Evolutionary conservation across 2,888 invertebrate genomes (phyloP).

Genomic region (Dolichopus griseipennis): DNA sequence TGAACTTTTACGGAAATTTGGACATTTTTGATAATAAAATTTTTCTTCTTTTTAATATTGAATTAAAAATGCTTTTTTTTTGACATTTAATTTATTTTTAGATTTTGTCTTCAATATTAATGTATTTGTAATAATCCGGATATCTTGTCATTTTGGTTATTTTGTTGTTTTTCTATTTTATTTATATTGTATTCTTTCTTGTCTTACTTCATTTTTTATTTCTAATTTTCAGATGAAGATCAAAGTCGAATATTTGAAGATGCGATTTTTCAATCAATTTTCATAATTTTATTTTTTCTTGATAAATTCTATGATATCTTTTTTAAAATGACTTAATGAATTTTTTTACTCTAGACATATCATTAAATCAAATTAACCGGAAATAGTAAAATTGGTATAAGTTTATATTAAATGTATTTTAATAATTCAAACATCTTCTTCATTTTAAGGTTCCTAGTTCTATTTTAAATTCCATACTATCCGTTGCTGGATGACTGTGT

Average conservation of each 20-base stretch:
- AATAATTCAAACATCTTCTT: too few species aligned
- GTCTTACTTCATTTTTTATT: background rate
- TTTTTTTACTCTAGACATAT: too few species aligned
- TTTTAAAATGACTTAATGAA: too few species aligned
- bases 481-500: too few species aligned
- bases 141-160: background rate
- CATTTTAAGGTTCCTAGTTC: too few species aligned
- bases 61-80: background rate
- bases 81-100: background rate
- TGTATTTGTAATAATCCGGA: background rate
- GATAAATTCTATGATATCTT: too few species aligned
- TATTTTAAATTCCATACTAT: too few species aligned
- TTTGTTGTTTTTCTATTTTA: background rate
- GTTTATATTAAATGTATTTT: too few species aligned
- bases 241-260: background rate
- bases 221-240: background rate
- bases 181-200: too few species aligned
- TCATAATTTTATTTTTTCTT: background rate
- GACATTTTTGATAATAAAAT: background rate
- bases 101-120: background rate
- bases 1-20: slow-evolving; percentile 1
- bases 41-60: background rate
- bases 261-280: background rate
- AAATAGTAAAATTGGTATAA: too few species aligned
- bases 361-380: too few species aligned